Evolutionary conservation across 2,797 vertebrate genomes (phyloP).

Genomic region (Arctocebus calabarensis): DNA sequence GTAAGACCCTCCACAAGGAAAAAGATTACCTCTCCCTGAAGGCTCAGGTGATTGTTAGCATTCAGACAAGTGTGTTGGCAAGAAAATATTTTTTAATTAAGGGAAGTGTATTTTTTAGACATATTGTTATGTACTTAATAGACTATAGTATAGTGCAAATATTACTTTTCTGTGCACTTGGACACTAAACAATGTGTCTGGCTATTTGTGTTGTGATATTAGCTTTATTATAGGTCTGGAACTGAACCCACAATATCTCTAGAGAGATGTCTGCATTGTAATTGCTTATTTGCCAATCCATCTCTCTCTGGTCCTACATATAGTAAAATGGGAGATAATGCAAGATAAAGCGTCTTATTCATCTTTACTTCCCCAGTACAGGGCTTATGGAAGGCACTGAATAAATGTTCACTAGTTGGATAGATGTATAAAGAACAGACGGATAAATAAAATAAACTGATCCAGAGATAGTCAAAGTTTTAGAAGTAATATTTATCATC

Average conservation of each 20-base stretch:
- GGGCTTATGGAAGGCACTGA: neutral
- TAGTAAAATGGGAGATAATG: neutral
- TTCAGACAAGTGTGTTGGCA: neutral
- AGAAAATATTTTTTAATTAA: neutral
- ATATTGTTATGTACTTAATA: neutral
- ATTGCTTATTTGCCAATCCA: neutral
- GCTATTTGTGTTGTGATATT: neutral
- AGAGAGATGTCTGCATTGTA: neutral
- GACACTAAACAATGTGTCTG: neutral
- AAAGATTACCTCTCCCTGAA: neutral
- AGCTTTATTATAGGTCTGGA: neutral
- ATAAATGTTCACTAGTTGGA: constrained; percentile 16
- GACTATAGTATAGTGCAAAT: neutral
- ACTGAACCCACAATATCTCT: neutral
- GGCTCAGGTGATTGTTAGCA: neutral
- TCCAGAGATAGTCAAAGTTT: neutral
- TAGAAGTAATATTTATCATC: neutral
- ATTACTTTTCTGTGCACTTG: neutral
- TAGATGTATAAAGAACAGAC: neutral
- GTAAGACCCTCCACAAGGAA: neutral
- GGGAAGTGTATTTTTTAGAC: neutral
- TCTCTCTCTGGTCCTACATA: neutral
- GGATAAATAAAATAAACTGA: constrained; percentile 40
- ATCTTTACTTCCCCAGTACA: neutral
- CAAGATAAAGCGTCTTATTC: neutral